Evolutionary conservation across 2,797 vertebrate genomes (phyloP).

Genomic region (Perodicticus potto): DNA sequence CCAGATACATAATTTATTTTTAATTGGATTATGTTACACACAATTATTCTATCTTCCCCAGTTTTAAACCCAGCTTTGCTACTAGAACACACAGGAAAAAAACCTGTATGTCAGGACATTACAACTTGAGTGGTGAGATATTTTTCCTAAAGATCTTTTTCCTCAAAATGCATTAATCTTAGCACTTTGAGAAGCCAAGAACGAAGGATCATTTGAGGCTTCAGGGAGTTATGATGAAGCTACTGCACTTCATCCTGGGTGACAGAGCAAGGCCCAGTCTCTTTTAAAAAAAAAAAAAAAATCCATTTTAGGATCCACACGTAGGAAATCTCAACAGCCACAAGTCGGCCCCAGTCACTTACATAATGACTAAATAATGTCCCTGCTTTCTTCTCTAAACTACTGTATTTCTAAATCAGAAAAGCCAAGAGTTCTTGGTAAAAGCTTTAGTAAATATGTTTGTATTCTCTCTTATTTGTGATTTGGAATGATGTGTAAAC

Average conservation of each 20-base stretch:
- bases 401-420: background rate
- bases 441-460: background rate
- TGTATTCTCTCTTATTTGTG: background rate
- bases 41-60: slow-evolving; percentile 18
- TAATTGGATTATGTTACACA: background rate
- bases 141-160: background rate
- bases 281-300: background rate
- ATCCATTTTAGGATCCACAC: background rate
- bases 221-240: background rate
- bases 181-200: background rate
- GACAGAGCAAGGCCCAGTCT: background rate
- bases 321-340: background rate
- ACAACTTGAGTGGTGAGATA: background rate
- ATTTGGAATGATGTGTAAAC: slow-evolving; percentile 14
- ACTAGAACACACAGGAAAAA: background rate
- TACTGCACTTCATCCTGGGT: background rate
- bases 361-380: background rate
- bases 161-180: background rate
- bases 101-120: background rate
- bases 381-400: background rate
- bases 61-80: background rate
- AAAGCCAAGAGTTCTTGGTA: slow-evolving; percentile 7
- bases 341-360: slow-evolving; percentile 49
- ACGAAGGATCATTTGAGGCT: background rate
- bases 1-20: background rate